Evolutionary conservation across 2,888 invertebrate species (phyloP), one percentile per base, ranked within the genome.

Genomic region (Limnephilus rhombicus): DNA sequence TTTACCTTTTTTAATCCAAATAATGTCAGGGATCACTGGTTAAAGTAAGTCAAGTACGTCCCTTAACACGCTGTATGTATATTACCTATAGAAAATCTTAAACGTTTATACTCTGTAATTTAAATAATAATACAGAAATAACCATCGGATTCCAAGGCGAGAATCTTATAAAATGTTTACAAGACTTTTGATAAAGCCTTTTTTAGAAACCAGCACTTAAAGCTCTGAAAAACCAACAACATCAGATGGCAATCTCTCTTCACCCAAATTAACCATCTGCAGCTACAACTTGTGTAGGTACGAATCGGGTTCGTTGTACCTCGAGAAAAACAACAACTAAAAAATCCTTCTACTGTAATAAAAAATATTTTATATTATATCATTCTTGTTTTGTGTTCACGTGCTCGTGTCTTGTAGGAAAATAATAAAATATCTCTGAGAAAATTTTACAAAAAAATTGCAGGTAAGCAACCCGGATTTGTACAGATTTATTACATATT

Each of bases 251-350:
- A 68, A 68, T 24, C 24, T 68, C n/a, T 24, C 68, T 68, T 24
- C n/a, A 9, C 24, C 24, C 68, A 68, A 68, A 68, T 24, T 68
- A 24, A 5, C 5, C 68, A 68, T n/a, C 5, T 53, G 0, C 1
- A 49, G 7, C 68, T 24, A 68, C 68, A 24, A 7, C 24, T 24
- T 68, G 68, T 24, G 24, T 68, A 9, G 24, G 9, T 68, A 24
- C 68, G 68, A 9, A 85, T 85, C 9, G 85, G 24, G 41, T 85
- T 85, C 85, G 41, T 34, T 37, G 41, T 85, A 41, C 85, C 24
- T 9, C 68, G 68, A 34, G 85, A 85, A 85, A 85, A 85, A 83
- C 31, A 85, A 85, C 85, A 41, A 85, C n/a, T n/a, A 18, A 82
- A 82, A 37, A 83, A 37, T 24, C 1, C 83, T 83, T 37, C 2